phyloP scores from a whole-genome alignment of 2,797 vertebrate genomes.

The Orestias chungarensis region DNA sequence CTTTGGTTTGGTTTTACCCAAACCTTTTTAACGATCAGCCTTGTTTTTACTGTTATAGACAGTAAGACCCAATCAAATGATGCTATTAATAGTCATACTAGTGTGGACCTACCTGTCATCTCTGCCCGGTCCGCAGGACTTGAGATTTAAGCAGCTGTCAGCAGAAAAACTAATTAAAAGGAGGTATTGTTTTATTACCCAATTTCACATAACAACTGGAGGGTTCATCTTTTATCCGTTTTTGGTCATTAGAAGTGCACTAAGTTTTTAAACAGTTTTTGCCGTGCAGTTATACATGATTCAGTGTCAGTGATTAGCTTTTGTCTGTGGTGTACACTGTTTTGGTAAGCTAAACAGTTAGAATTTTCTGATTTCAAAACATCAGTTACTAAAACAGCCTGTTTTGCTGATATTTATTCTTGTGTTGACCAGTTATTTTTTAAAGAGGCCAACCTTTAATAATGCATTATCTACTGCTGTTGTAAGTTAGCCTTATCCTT shows the following conservation, averaged over 20 bases:
- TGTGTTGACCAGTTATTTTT: slow-evolving; percentile 23
- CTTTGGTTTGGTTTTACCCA: neutral
- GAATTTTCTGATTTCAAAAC: neutral
- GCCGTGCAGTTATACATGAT: neutral
- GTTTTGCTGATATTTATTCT: neutral
- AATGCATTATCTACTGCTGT: slow-evolving; percentile 25
- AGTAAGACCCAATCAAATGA: neutral
- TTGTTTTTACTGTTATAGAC: neutral
- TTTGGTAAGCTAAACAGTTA: neutral
- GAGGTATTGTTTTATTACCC: slow-evolving; percentile 51
- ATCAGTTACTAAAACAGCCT: neutral
- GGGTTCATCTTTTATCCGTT: neutral
- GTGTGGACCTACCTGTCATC: neutral
- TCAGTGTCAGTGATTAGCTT: neutral
- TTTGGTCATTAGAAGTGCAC: neutral
- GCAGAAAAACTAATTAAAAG: slow-evolving; percentile 50
- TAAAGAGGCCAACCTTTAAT: slow-evolving; percentile 49
- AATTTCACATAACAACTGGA: slow-evolving; percentile 14
- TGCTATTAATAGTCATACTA: neutral
- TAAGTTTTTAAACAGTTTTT: neutral
- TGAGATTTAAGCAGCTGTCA: slow-evolving; percentile 66
- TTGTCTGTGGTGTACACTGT: neutral
- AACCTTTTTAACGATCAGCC: neutral
- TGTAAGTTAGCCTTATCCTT: slow-evolving; percentile 49
- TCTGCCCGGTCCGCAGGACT: slow-evolving; percentile 64